Base-by-base conservation (phyloP, 2,888 invertebrate species). In the Petrophora chlorosata region DNA sequence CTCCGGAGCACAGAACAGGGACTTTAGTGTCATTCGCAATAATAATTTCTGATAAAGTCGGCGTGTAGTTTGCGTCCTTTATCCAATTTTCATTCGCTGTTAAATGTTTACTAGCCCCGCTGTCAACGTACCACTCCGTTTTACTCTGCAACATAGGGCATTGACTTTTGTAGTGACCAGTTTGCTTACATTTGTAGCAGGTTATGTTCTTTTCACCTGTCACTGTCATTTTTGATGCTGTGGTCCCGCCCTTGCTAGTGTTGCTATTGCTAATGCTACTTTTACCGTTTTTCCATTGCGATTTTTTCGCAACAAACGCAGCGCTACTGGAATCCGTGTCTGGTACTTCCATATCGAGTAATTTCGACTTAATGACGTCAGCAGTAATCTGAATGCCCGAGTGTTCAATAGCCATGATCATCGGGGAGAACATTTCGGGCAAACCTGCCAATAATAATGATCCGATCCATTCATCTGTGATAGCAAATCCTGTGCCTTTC, bases 11-110 rank as follows among this genome's bases (percentile, higher is more conserved):
- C n/a, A 25, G 1, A 7, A 62, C 62, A 4, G 32, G 32, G 0
- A 67, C 22, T 8, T 25, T 55, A 8, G 2, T 4, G n/a, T 52
- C 1, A 5, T 64, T 60, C 0, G 63, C 63, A 5, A 61, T 44
- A 5, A 56, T 13, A 19, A 64, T 61, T 17, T 60, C 54, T 12
- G 16, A 0, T 34, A 32, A 0, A 13, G n/a, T n/a, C n/a, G n/a
- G n/a, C n/a, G n/a, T n/a, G n/a, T n/a, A n/a, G n/a, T n/a, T n/a
- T n/a, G n/a, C n/a, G n/a, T n/a, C n/a, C n/a, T n/a, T n/a, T n/a
- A n/a, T n/a, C n/a, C 23, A 39, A 53, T 46, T 16, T 17, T n/a
- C 1, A 56, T 17, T 40, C 1, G 41, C 12, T 0, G 45, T 49
- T 15, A 53, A 29, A 17, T 53, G 53, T 0, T n/a, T 13, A 9